Base-by-base conservation (phyloP, 2,888 invertebrate genomes). In the Scaptomyza parva region DNA sequence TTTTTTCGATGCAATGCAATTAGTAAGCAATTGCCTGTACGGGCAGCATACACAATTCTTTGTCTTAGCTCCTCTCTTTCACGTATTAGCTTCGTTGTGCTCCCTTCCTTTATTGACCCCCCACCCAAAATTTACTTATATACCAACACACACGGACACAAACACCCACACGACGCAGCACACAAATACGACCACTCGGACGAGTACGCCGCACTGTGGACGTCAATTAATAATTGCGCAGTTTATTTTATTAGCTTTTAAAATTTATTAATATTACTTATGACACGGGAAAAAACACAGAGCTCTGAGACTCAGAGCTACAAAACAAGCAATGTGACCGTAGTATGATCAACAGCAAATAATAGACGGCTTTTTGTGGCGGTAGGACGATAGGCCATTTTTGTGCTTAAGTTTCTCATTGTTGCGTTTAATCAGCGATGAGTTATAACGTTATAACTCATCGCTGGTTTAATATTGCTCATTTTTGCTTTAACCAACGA, bases 61-160 rank as follows among this genome's bases (percentile, higher is more conserved):
- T 76, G 75, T 75, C 72, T 76, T 40, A 66, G 66, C 45, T 61
- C 61, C 64, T 66, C 61, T 57, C 48, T 43, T 60, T 71, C 67
- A 51, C 67, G 62, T 71, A 68, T 63, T 67, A 54, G 26, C 74
- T 73, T 66, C 57, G 41, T 40, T 72, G 9, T 20, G 39, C 58
- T 12, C 70, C 57, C 52, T 30, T 37, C 57, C 44, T 45, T 55
- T 48, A 20, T 67, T 44, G 53, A 22, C 35, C 60, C 50, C 48
- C 53, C 48, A 22, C 63, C 41, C 44, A 53, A n/a, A n/a, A 30
- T 41, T 57, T 18, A 55, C 59, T 30, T 8, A 47, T 28, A 41
- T 17, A 48, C 47, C 43, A 47, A 64, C 47, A 37, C 40, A 48
- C 47, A 66, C 58, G 41, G 50, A 28, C 52, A 63, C 20, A 33